These are phyloP conservation scores for Epizoanthus rinbou DNA, from an alignment of 92 coral and sea anemone genomes.

Conservation along the genomic window DNA sequence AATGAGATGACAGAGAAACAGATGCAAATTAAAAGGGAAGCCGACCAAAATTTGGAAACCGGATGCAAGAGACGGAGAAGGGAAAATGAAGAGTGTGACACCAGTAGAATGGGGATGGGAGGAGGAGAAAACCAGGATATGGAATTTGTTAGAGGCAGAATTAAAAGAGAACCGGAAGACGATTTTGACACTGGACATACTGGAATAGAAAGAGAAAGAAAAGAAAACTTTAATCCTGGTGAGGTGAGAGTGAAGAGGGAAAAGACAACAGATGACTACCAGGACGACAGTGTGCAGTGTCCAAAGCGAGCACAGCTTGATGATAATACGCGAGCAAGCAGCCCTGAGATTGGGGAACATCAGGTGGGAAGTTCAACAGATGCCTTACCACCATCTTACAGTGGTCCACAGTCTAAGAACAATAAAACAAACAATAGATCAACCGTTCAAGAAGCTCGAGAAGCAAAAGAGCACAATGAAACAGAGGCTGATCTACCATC, in stretches of 20 bases:
- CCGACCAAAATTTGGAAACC: background rate
- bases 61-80: background rate
- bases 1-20: too few relatives aligned
- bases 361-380: slow-evolving; percentile 31
- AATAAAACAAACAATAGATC: background rate
- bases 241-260: slow-evolving; percentile 3
- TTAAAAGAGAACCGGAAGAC: background rate
- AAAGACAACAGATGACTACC: background rate
- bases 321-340: background rate
- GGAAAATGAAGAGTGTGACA: background rate
- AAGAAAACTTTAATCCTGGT: background rate
- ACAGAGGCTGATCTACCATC: slow-evolving; percentile 26
- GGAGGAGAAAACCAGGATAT: background rate
- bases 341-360: slow-evolving; percentile 12
- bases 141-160: background rate
- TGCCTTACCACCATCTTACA: background rate
- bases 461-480: background rate
- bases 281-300: background rate
- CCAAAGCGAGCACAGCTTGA: background rate
- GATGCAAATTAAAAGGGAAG: background rate
- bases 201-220: background rate
- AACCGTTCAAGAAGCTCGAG: background rate
- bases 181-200: background rate
- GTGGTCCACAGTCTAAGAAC: background rate
- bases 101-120: background rate